Base-by-base conservation (phyloP, 1,140 invertebrate genomes). In the Laupala kohalensis region DNA sequence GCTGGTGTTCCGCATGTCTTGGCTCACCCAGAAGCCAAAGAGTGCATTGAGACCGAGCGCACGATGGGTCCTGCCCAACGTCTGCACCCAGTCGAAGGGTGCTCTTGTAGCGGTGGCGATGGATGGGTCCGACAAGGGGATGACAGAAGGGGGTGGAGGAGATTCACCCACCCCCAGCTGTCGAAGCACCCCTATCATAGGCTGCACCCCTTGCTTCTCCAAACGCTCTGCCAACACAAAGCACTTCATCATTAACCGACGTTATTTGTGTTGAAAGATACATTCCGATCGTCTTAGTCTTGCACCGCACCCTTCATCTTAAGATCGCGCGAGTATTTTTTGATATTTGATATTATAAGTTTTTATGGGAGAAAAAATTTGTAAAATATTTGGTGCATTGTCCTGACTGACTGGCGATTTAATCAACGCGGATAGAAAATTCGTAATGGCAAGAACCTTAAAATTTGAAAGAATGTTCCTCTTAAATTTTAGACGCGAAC, bases 1-100 rank as follows among this genome's bases (percentile, higher is more conserved):
- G 72, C 86, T 85, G 13, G 86, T 88, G 74, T 89, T 85, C 74
- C 86, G 81, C 13, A 88, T 82, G 73, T 89, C 87, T 76, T 88
- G 87, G 69, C 84, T 84, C 4, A 89, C 84, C 76, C 86, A 87
- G 73, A 88, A 83, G 74, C 86, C 86, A 13, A 88, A 74, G 12
- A 89, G 78, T n/a, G 87, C 80, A 75, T 84, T 85, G 37, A 88
- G 80, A 0, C 86, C 87, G 23, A 88, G 76, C 37, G 79, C 73
- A 65, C 87, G 77, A n/a, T 86, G 81, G 23, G 80, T 81, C 4
- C 75, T 76, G 0, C 86, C 87, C 0, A 84, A 78, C 4, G 83
- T 77, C 64, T 76, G 77, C 64, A 85, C 78, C 80, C 87, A 79
- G 37, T 84, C 81, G 70, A 87, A 80, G 71, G 80, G 77, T 25